Base-by-base conservation (phyloP, 1,140 invertebrate species). In the Agraylea sexmaculata region DNA sequence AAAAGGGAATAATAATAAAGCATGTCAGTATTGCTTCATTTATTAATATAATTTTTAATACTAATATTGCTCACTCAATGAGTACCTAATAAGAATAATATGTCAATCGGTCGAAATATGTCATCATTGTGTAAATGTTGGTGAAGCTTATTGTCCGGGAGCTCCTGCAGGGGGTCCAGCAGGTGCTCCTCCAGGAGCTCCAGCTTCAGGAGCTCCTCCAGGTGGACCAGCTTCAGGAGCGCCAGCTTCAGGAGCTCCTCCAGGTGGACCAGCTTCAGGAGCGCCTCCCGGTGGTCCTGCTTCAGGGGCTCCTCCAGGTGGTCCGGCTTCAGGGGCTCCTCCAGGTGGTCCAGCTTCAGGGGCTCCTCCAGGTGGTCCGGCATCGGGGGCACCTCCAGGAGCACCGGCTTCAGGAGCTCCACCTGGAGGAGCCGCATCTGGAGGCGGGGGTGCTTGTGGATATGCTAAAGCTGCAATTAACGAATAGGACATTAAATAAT, bases 91-190 rank as follows among this genome's bases (percentile, higher is more conserved):
- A n/a, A n/a, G n/a, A n/a, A n/a, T n/a, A n/a, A n/a, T n/a, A n/a
- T n/a, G n/a, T n/a, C n/a, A n/a, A n/a, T n/a, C n/a, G n/a, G n/a
- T n/a, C n/a, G n/a, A n/a, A n/a, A n/a, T n/a, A n/a, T n/a, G 7
- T 27, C 23, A 7, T 7, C 23, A 7, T 27, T 36, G 19, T n/a
- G 36, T 22, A 16, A 30, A 28, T 10, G 37, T 29, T 8, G 36
- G 36, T 16, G 36, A 28, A 40, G n/a, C 38, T 27, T n/a, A 7
- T 27, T 7, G 23, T 35, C 29, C 29, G 11, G 22, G 22, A 10
- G 19, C 22, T 36, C 33, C 29, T 29, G 33, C 8, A 18, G 30
- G 7, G 10, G 30, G 6, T 31, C 7, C 7, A 13, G 30, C 30
- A 8, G 7, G 7, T 6, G 30, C 6, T 10, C 7, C 30, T 7